Evolutionary conservation across 2,113 vertebrate genomes (phyloP), one percentile per base, ranked within the genome.

Genomic region (Hydrochoerus hydrochaeris): DNA sequence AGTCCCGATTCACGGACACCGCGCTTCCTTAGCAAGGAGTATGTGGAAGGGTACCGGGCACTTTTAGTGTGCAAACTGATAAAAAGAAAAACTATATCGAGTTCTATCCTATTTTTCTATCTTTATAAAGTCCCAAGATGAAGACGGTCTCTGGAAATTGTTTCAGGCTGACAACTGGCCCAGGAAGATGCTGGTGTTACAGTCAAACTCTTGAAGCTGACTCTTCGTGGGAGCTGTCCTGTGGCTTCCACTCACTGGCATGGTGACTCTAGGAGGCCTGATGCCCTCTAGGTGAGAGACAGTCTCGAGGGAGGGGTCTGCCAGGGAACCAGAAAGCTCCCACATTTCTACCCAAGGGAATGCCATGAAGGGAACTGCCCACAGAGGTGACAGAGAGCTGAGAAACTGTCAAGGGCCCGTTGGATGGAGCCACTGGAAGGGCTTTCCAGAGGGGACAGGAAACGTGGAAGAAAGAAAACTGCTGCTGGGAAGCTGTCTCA

Each of bases 101-200:
- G 10, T 24, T 85, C 73, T 69, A 75, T 17, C 44, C 28, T 16
- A 19, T 17, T 90, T 92, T 96, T 78, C 35, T 91, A n/a, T 62
- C 32, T 92, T 90, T 89, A n/a, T 85, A 77, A 94, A 91, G 49
- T 85, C 58, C 52, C 35, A 87, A 92, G 4, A 22, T 87, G 80
- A 95, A 38, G 65, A 88, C n/a, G 7, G 3, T n/a, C 26, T 49
- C 44, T 44, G 30, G 44, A 88, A 90, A 90, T 90, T 30, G 35
- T 86, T 97, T 85, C 73, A 35, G 30, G 65, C 28, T 58, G 78
- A 54, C 41, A 49, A 24, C 11, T 71, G 78, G n/a, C 60, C 44
- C 9, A n/a, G 86, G 44, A 78, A 90, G 32, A 46, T 11, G 58
- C 86, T 4, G 17, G 52, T 54, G 4, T 44, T 26, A 3, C 0